These are phyloP conservation scores for Melanophora roralis DNA, from an alignment of 2,888 invertebrate species.

Conservation along the genomic window DNA sequence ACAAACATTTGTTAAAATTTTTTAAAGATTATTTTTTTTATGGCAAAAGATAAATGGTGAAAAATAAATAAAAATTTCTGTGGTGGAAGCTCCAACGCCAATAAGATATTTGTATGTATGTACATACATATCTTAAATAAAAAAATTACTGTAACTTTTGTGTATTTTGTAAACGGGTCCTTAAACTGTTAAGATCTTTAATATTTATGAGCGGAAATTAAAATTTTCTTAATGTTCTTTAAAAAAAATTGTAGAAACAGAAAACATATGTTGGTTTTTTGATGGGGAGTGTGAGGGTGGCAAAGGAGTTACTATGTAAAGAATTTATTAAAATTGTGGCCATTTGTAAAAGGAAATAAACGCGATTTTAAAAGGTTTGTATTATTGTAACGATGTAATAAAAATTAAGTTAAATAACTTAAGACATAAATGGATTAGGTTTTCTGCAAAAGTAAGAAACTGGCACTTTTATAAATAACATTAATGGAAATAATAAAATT, in stretches of 20 bases:
- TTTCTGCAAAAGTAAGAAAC: no score
- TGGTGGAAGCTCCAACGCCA: neutral
- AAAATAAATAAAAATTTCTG: neutral
- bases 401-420: no score
- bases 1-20: neutral
- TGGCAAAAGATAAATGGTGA: constrained; percentile 1
- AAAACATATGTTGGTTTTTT: neutral
- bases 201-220: neutral
- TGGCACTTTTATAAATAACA: no score
- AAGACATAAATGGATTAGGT: no score
- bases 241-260: neutral
- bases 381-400: no score
- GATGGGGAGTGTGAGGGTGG: neutral
- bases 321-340: no score
- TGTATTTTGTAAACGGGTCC: neutral
- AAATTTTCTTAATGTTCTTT: neutral
- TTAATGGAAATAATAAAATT: no score
- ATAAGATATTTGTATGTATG: neutral
- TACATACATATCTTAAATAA: no score
- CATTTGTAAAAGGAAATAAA: no score
- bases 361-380: no score
- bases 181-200: constrained; percentile 1
- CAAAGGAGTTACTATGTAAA: neutral
- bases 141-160: constrained; percentile 1
- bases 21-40: neutral